Evolutionary conservation across 2,888 invertebrate genomes (phyloP).

Genomic region (Spodoptera exigua): DNA sequence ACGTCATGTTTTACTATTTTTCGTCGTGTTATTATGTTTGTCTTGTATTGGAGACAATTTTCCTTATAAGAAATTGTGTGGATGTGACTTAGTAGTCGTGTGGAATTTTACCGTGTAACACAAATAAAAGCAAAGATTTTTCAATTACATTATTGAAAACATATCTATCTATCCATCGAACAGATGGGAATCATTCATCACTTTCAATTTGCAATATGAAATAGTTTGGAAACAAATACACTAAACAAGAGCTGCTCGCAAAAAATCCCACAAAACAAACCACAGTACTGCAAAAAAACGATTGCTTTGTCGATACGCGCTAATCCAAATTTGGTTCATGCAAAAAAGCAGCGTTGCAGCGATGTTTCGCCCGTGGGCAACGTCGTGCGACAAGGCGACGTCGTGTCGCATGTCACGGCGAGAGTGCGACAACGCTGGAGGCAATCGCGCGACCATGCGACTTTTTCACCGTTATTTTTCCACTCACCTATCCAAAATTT

Average conservation of each 20-base stretch:
- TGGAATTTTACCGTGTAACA: too few relatives aligned
- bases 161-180: neutral
- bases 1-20: conserved; percentile 43
- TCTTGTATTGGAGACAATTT: conserved; percentile 8
- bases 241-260: conserved; percentile 20
- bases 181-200: neutral
- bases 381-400: conserved; percentile 47
- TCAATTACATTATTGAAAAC: neutral
- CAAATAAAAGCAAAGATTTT: too few relatives aligned
- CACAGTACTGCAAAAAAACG: conserved; percentile 14
- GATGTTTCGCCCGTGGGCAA: conserved; percentile 33
- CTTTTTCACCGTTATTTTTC: conserved; percentile 56
- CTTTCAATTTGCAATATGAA: conserved; percentile 1
- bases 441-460: conserved; percentile 38
- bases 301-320: conserved; percentile 46
- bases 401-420: conserved; percentile 50
- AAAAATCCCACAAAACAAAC: conserved; percentile 37
- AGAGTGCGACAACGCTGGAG: conserved; percentile 40
- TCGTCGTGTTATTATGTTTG: conserved; percentile 30
- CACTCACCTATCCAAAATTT: conserved; percentile 23
- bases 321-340: conserved; percentile 52
- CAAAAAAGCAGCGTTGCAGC: conserved; percentile 35
- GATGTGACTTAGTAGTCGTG: neutral
- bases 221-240: conserved; percentile 23
- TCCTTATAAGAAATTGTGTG: conserved; percentile 10